Base-by-base conservation (phyloP, 2,888 invertebrate species). In the Branchinecta sandiegonensis region DNA sequence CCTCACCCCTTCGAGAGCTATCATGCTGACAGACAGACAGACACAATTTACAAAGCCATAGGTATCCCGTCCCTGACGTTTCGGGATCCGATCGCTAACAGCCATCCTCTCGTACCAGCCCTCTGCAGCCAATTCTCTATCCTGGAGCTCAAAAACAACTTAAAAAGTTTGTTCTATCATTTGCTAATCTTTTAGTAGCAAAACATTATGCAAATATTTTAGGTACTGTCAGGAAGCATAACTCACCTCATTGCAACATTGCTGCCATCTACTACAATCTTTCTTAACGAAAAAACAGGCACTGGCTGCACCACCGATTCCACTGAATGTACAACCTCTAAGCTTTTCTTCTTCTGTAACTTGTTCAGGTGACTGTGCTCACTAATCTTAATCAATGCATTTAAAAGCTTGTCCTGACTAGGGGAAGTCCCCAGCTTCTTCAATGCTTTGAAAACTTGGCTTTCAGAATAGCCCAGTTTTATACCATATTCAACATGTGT, bases 211-310 rank as follows among this genome's bases (percentile, higher is more conserved):
- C 4, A 37, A 37, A 5, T 37, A 37, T 37, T 37, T 37, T 37
- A 6, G 6, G 37, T 37, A 37, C 2, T 6, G 6, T 37, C 37
- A 37, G 6, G 6, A 37, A 37, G 37, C 37, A 37, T 6, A 37
- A 75, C 76, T 75, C 77, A 88, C 89, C 87, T 88, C 89, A 94
- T 90, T 50, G 94, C 94, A 23, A 94, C 90, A 78, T 94, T 94
- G 78, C 92, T 92, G 74, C 94, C 94, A 78, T 94, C 94, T 71
- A 94, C 89, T 72, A 94, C 92, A 71, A 94, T 86, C 69, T 88
- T 87, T 70, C 92, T 79, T 13, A 81, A 73, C 46, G 73, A 70
- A 8, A 67, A 67, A 12, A 70, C 67, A 65, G 69, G 71, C 10
- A 72, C 71, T n/a, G 63, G 56, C 56, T 68, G 68, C 48, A 65